A percentile compares a stretch with the other conserved stretches of the same genome.
These are phyloP conservation scores for Centropristis striata DNA, from an alignment of 2,113 vertebrate species.

Conservation along the genomic window DNA sequence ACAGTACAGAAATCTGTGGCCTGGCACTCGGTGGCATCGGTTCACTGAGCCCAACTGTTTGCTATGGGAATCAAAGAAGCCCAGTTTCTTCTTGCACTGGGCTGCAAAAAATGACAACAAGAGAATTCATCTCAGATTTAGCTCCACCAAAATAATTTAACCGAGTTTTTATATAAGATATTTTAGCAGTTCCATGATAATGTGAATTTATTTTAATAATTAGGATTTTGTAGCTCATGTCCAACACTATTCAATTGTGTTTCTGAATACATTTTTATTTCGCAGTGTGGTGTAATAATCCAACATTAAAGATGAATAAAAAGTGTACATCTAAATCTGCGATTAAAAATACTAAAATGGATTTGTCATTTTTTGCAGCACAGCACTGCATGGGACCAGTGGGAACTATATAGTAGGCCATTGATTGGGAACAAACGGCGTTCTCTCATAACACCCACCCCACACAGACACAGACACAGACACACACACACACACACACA, in stretches of 20 bases:
- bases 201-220: neutral
- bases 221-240: neutral
- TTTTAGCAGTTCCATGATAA: neutral
- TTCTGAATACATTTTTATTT: constrained; percentile 1
- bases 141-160: neutral
- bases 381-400: constrained; percentile 24
- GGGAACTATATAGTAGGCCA: constrained; percentile 67
- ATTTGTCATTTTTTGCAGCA: constrained; percentile 30
- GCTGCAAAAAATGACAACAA: constrained; percentile 15
- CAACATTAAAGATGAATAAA: constrained; percentile 7
- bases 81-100: constrained; percentile 7
- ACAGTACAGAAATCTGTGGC: constrained; percentile 34
- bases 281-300: neutral
- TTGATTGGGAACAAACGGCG: constrained; percentile 62
- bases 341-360: constrained; percentile 1
- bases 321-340: neutral
- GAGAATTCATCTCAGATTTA: neutral
- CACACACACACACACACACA: constrained; percentile 35
- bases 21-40: constrained; percentile 31
- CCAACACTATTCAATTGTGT: neutral
- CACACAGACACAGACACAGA: constrained; percentile 31
- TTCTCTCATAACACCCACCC: constrained; percentile 54
- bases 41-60: constrained; percentile 46
- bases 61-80: constrained; percentile 27
- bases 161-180: no score